Base-by-base conservation (phyloP, 1,140 invertebrate species). In the Ceratina calcarata region DNA sequence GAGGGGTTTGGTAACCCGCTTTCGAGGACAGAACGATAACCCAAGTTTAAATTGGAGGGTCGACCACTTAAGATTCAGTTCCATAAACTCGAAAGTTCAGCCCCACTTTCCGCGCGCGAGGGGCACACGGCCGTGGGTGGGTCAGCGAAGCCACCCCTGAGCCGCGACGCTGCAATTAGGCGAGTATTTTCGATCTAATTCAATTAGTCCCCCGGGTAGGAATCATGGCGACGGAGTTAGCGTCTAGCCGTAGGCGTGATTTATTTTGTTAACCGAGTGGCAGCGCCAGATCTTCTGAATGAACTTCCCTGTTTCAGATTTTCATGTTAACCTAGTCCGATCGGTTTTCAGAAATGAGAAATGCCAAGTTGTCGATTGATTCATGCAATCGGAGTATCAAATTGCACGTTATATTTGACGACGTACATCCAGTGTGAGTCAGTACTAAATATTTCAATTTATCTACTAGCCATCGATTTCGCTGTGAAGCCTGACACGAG, bases 181-280 rank as follows among this genome's bases (percentile, higher is more conserved):
- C 85, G 61, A 81, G 82, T 83, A 87, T 82, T 87, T 84, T 87
- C 82, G 82, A 87, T 87, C 69, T 82, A 87, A 87, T 87, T 87
- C 79, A 87, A 87, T 87, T 87, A 87, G 76, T 74, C 3, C 53
- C n/a, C 37, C 61, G 62, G 51, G 65, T 60, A 60, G 80, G 74
- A 74, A 70, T 74, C 71, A 49, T 67, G 77, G n/a, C 45, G 55
- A 72, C 60, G 18, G 72, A 78, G 58, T 78, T 78, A 64, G 58
- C 49, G 58, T 65, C 66, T 69, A 57, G 57, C 57, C 55, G 16
- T 57, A 66, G 20, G 15, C 37, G 37, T 72, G 70, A 72, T 72
- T 72, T 72, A 72, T 61, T 61, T 24, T 15, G 22, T 61, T 45
- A 20, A 37, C 45, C 20, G 20, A 75, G 76, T 75, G 58, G 51